Evolutionary conservation across 53 echinoderm and acorn worm genomes (phyloP).

Genomic region (Antedon mediterranea): DNA sequence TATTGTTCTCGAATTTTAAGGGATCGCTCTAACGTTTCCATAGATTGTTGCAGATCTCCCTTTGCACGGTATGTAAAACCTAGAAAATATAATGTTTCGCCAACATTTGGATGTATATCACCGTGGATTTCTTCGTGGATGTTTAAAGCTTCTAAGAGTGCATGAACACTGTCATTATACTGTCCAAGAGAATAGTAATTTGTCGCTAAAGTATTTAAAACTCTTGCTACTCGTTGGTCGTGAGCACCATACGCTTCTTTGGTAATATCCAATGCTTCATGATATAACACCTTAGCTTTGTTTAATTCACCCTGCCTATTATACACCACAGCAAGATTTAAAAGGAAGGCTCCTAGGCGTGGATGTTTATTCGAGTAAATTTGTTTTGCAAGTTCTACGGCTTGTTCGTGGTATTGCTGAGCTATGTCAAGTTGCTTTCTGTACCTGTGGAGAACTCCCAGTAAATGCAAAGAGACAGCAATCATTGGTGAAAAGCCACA

Average conservation of each 20-base stretch:
- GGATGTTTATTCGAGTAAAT: not conserved
- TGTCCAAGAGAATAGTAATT: not conserved
- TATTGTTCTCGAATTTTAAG: not conserved
- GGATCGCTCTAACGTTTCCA: not conserved
- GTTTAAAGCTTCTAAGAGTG: not conserved
- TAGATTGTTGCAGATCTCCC: not conserved
- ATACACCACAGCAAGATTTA: not conserved
- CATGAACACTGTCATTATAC: not conserved
- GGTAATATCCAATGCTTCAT: not conserved
- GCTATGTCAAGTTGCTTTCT: not conserved
- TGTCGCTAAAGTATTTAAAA: not conserved
- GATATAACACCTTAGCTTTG: not conserved
- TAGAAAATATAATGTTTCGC: not conserved
- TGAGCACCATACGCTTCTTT: not conserved
- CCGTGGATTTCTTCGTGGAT: not conserved
- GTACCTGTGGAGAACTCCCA: not conserved
- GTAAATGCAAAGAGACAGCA: not conserved
- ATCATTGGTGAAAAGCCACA: not conserved
- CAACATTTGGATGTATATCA: not conserved
- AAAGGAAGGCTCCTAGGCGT: not conserved
- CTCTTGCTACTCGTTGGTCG: not conserved
- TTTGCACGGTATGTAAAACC: not conserved
- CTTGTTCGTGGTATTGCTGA: not conserved
- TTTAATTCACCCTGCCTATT: not conserved
- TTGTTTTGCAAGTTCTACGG: not conserved